A percentile compares a stretch with the other conserved stretches of the same genome.
Evolutionary conservation across 2,113 vertebrate genomes (phyloP).

Genomic region (Lucifuga dentata): DNA sequence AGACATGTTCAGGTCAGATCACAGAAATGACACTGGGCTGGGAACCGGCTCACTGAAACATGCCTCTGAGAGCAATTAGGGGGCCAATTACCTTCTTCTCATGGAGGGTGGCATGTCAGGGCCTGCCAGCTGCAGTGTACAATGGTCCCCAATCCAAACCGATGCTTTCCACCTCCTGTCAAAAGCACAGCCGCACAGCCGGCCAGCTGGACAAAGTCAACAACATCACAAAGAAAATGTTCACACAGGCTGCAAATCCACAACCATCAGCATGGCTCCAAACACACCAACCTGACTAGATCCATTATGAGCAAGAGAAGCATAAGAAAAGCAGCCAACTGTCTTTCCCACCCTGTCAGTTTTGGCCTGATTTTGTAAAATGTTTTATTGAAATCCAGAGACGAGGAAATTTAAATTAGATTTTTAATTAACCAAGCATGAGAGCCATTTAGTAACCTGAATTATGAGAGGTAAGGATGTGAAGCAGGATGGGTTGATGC

Average conservation of each 20-base stretch:
- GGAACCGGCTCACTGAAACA: conserved; percentile 38
- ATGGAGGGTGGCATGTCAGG: conserved; percentile 51
- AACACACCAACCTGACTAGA: too few relatives aligned
- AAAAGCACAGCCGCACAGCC: conserved; percentile 13
- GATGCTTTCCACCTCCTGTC: conserved; percentile 43
- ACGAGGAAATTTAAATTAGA: conserved; percentile 61
- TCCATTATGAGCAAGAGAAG: conserved; percentile 51
- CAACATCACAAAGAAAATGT: conserved; percentile 22
- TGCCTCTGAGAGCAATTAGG: conserved; percentile 68
- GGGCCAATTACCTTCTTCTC: conserved; percentile 68
- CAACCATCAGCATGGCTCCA: conserved; percentile 26
- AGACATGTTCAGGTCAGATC: conserved; percentile 50
- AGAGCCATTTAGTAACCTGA: conserved; percentile 61
- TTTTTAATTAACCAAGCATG: conserved; percentile 69
- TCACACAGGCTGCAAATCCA: conserved; percentile 4
- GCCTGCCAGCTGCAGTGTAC: conserved; percentile 35
- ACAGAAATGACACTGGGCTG: conserved; percentile 34
- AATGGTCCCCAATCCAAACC: conserved; percentile 28
- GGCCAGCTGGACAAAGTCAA: conserved; percentile 33
- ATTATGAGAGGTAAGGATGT: conserved; percentile 58
- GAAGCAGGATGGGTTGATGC: conserved; percentile 48
- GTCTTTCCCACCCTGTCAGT: conserved; percentile 37
- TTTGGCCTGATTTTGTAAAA: conserved; percentile 48
- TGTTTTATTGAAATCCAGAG: conserved; percentile 41
- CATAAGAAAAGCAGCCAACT: conserved; percentile 36